phyloP scores from a whole-genome alignment of 2,113 vertebrate genomes.

The Cephalophus harveyi region DNA sequence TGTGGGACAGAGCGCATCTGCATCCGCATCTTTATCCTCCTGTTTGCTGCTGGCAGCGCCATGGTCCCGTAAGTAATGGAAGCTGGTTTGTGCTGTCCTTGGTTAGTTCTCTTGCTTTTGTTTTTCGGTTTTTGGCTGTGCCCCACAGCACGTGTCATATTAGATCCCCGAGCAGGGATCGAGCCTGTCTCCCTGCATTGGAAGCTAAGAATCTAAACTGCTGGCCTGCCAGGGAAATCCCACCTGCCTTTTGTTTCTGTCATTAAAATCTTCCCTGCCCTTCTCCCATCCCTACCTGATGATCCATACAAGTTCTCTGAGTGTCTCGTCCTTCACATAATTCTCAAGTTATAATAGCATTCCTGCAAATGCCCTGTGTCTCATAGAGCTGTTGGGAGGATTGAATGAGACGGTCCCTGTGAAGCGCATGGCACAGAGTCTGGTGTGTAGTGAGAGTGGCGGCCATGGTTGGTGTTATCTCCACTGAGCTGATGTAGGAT shows the following conservation, averaged over 20 bases:
- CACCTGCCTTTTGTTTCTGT: background rate
- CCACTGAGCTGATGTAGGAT: too few species aligned
- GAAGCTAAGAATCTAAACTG: background rate
- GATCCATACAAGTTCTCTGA: too few species aligned
- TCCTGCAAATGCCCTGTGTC: background rate
- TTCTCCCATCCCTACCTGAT: background rate
- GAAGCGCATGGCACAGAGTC: background rate
- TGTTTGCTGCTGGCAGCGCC: background rate
- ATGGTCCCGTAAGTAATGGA: background rate
- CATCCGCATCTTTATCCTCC: background rate
- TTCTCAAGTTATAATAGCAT: background rate
- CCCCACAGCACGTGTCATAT: background rate
- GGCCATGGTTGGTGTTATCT: fast-evolving
- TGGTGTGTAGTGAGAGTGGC: background rate
- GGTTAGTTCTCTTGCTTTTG: background rate
- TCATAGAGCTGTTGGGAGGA: background rate
- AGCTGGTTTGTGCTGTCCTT: background rate
- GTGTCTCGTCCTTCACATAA: background rate
- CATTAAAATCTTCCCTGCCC: background rate
- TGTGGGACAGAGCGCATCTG: too few species aligned
- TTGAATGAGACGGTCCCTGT: background rate
- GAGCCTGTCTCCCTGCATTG: background rate
- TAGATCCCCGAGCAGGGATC: background rate
- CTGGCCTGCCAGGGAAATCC: background rate
- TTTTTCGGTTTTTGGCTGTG: background rate